Base-by-base conservation (phyloP, 2,797 vertebrate species). In the Hipposideros larvatus region DNA sequence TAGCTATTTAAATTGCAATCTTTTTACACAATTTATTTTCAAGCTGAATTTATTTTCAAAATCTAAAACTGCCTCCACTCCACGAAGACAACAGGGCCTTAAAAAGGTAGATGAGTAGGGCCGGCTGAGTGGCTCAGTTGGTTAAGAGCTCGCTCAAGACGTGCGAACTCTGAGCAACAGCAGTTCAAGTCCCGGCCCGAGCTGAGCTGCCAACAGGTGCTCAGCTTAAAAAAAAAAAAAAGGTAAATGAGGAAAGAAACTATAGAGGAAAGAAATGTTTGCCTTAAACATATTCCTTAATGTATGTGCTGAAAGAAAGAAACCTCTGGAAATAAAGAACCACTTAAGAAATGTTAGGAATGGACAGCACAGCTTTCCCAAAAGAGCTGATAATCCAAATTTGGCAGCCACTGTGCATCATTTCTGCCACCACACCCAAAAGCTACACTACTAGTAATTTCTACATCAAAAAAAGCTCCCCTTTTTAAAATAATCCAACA, bases 11-110 rank as follows among this genome's bases (percentile, higher is more conserved):
- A 95, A 75, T 0, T 65, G 24, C 15, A 66, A 15, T 77, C 55
- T 65, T 83, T 84, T 85, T 71, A 87, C 2, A 66, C 1, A 89
- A 61, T 31, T 75, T 68, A 87, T 63, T 75, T 91, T 55, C 65
- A 68, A 91, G 73, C 6, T 90, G 59, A 82, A 51, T 51, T 73
- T 82, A 85, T 37, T 94, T 87, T 93, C 63, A 95, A 84, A 87
- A 91, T 43, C 24, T 95, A 92, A 88, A 94, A 95, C 5, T 96
- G 78, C 41, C 63, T 92, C 85, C 3, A 59, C 22, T 91, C 21
- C 55, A 74, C 34, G 84, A 46, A 61, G 55, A 90, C 3, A 61
- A 84, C 28, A 87, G n/a, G n/a, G 18, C 26, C 16, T 94, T 70
- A 91, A 86, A 53, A 21, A 93, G 41, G 10, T 7, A 90, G 34